These are phyloP conservation scores for Leucophora obtusa DNA, from an alignment of 2,888 invertebrate species.

Conservation along the genomic window DNA sequence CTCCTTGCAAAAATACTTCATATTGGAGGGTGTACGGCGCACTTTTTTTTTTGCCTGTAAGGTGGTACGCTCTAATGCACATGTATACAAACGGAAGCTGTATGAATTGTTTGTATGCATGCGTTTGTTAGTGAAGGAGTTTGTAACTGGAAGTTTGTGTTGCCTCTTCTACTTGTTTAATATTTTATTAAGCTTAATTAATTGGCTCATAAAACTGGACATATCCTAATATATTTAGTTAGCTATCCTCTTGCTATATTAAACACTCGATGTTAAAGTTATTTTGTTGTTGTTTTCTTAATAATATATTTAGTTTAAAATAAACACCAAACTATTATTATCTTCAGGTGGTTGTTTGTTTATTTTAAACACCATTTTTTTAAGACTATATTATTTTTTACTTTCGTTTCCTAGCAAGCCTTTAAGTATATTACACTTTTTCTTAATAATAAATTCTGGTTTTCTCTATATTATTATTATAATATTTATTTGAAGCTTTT, in stretches of 20 bases:
- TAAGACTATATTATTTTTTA: not conserved
- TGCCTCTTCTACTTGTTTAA: not conserved
- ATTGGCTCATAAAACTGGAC: not conserved
- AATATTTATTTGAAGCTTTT: not conserved
- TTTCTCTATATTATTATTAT: not conserved
- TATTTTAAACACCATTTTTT: constrained; percentile 19
- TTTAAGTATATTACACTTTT: constrained; percentile 11
- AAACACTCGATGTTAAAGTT: not conserved
- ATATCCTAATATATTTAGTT: not conserved
- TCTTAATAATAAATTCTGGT: not conserved
- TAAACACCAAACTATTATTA: constrained; percentile 22
- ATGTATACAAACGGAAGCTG: not conserved
- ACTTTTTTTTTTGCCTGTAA: too few relatives aligned
- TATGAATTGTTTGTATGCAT: not conserved
- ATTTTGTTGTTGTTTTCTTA: not conserved
- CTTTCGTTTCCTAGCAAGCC: not conserved
- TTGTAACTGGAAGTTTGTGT: not conserved
- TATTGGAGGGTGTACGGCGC: too few relatives aligned
- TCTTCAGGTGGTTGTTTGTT: not conserved
- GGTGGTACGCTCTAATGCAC: too few relatives aligned
- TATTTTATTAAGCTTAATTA: not conserved
- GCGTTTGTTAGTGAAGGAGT: not conserved
- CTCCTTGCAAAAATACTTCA: too few relatives aligned
- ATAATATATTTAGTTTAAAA: constrained; percentile 11
- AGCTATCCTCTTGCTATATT: not conserved